Percentiles rank a stretch among this genome's conserved stretches.
These are phyloP conservation scores for Phengaris arion DNA, from an alignment of 2,888 invertebrate genomes.

Conservation along the genomic window DNA sequence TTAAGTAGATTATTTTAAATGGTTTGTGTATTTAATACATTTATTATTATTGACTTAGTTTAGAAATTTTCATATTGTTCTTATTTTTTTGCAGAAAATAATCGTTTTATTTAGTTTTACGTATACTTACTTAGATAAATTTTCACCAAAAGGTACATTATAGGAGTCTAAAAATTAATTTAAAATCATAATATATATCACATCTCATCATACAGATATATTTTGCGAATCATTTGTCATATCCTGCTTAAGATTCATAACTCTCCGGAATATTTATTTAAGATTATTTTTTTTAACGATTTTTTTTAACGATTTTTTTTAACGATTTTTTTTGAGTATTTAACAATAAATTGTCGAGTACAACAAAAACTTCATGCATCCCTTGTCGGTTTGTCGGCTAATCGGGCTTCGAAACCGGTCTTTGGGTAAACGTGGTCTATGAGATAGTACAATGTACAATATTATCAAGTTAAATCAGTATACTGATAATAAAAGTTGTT, in stretches of 20 bases:
- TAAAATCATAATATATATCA: no score
- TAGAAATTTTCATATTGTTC: no score
- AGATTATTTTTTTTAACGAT: not conserved
- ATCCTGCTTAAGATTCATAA: not conserved
- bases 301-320: not conserved
- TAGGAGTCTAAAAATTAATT: no score
- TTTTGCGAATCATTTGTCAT: not conserved
- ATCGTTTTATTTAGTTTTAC: not conserved
- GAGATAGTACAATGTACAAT: not conserved
- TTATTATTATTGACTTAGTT: no score
- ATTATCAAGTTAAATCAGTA: slow-evolving; percentile 7
- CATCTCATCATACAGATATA: not conserved
- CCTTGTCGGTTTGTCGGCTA: not conserved
- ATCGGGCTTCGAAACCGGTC: slow-evolving; percentile 8
- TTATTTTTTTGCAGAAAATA: no score
- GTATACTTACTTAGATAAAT: no score
- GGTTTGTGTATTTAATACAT: no score
- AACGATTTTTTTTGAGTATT: not conserved
- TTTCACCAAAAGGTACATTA: no score
- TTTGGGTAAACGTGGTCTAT: not conserved
- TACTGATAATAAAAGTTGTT: not conserved
- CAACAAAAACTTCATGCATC: not conserved
- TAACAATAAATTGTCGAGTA: not conserved
- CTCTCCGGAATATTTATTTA: not conserved
- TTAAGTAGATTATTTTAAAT: no score